Evolutionary conservation across 2,888 invertebrate genomes (phyloP), one percentile per base, ranked within the genome.

Genomic region (Lysandra bellargus): DNA sequence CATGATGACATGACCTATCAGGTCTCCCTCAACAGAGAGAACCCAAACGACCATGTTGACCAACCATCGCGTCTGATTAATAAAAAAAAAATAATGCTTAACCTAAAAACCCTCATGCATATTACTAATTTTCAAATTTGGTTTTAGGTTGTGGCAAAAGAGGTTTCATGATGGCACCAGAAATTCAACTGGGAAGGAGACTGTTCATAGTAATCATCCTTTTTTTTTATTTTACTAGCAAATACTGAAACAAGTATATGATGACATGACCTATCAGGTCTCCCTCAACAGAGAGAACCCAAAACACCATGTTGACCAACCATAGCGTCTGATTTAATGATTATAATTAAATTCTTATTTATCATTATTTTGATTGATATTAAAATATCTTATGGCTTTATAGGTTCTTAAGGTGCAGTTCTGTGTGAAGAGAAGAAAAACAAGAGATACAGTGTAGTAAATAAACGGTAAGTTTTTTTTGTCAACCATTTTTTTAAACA

Each of bases 21-120:
- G 92, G 92, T 92, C 92, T 92, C 92, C 92, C 92, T 92, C 92
- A 86, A 83, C 92, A 92, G 92, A 92, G 92, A 23, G 92, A 92
- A 92, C 92, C 92, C 90, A 90, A 81, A 81, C 75, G 82, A 88
- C 86, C 88, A 87, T 89, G 88, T 89, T 89, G 88, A 88, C 85
- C 83, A 83, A 37, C 75, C 74, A 79, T 76, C 1, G 30, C 14
- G 76, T 76, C 76, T 76, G 76, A 76, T 57, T 23, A 14, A 33
- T 33, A 14, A 30, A 9, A 53, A 73, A 44, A 17, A 37, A 33
- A 17, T 33, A 33, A 17, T 33, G 5, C 1, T 1, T 14, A 33
- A 12, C 33, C 12, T 69, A 1, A 33, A 30, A 30, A 5, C 9
- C 9, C 49, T 69, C 33, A 69, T 64, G 12, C 1, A 69, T 33